Conservation (phyloP, 1,140 invertebrate species). For the Cotesia chilonis region DNA sequence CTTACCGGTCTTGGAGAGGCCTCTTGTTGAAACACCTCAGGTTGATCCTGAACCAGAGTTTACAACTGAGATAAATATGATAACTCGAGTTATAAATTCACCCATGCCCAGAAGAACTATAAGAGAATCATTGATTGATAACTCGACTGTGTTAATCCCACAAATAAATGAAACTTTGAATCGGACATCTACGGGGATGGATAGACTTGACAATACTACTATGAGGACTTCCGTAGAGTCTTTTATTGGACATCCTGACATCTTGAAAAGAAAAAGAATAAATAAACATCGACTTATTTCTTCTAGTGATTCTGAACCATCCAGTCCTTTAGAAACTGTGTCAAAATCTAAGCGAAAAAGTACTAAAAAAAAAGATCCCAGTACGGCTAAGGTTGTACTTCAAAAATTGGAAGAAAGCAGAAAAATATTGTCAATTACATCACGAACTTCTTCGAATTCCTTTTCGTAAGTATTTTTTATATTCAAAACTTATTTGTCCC, state of each 20-base stretch:
- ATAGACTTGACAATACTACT: not conserved
- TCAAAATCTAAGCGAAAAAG: not conserved
- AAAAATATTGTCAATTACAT: slow-evolving; percentile 30
- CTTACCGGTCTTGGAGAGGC: slow-evolving; percentile 44
- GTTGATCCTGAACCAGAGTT: slow-evolving; percentile 42
- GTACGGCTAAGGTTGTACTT: slow-evolving; percentile 52
- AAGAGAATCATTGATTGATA: not conserved
- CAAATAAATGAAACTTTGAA: not conserved
- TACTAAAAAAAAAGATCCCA: slow-evolving; percentile 46
- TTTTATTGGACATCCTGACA: not conserved
- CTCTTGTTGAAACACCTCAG: slow-evolving; percentile 13
- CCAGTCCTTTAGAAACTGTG: not conserved
- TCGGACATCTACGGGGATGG: not conserved
- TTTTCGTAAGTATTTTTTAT: slow-evolving; percentile 17
- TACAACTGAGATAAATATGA: slow-evolving; percentile 36
- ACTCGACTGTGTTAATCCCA: not conserved
- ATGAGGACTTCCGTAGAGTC: too few relatives aligned
- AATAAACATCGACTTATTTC: not conserved
- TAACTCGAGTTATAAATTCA: slow-evolving; percentile 30
- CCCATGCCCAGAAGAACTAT: not conserved
- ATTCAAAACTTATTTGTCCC: not conserved
- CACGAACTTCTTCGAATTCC: not conserved
- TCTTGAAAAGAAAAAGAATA: not conserved
- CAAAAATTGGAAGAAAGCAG: slow-evolving; percentile 47
- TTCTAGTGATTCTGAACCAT: slow-evolving; percentile 16